Evolutionary conservation across 2,113 vertebrate genomes (phyloP).

Genomic region (Trochalopteron elliotii): DNA sequence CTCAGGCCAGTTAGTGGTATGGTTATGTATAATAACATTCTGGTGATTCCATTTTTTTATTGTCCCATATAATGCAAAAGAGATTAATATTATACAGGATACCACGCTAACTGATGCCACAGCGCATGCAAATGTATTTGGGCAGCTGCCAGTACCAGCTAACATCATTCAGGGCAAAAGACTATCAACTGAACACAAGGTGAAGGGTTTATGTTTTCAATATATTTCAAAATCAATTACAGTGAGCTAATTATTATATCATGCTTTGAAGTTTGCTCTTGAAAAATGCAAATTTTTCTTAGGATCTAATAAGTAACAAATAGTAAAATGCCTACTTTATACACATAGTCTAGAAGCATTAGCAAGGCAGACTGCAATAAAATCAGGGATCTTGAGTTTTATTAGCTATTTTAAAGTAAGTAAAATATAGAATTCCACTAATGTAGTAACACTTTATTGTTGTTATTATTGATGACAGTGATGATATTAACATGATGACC

Average conservation of each 20-base stretch:
- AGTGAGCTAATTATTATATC: slow-evolving; percentile 21
- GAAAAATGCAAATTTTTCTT: not conserved
- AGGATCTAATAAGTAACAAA: not conserved
- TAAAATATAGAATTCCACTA: not conserved
- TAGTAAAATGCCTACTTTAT: not conserved
- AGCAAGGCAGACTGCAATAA: not conserved
- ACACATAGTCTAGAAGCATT: not conserved
- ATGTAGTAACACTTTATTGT: not conserved
- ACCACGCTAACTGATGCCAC: not conserved
- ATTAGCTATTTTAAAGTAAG: slow-evolving; percentile 1
- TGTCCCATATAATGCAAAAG: not conserved
- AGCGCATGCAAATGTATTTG: not conserved
- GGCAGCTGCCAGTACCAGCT: not conserved
- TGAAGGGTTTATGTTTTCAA: not conserved
- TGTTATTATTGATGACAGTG: not conserved
- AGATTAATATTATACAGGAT: not conserved
- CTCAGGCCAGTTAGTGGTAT: not conserved
- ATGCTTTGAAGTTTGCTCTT: not conserved
- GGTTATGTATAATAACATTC: not conserved
- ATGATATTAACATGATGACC: not conserved
- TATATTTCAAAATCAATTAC: slow-evolving; percentile 31
- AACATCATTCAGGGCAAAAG: not conserved
- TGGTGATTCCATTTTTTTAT: not conserved
- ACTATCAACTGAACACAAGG: not conserved
- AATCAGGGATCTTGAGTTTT: not conserved